Base-by-base conservation (phyloP, 2,888 invertebrate genomes). In the Perizoma affinitatum region DNA sequence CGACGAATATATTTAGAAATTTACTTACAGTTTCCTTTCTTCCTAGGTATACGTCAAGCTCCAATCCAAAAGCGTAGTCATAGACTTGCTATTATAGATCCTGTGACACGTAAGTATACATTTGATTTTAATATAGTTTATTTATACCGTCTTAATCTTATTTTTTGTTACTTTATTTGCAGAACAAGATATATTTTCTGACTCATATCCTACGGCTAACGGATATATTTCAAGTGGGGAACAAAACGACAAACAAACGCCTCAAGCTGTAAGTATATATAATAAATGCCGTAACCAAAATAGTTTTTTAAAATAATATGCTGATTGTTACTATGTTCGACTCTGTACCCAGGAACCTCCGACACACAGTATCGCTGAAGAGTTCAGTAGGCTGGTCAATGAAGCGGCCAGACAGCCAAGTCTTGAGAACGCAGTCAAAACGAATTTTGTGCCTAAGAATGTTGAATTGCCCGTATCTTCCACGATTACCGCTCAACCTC, bases 181-280 rank as follows among this genome's bases (percentile, higher is more conserved):
- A 92, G 91, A 91, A 64, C 91, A 93, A 86, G 93, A 93, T 66
- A 88, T 94, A 59, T 87, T 93, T 54, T 85, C 86, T 41, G 92
- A 93, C 67, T 80, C 87, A 68, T 86, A 84, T 74, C 76, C 84
- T 69, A 87, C 67, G 51, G 64, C 59, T 50, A 67, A 84, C 72
- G 91, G 91, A 71, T 87, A 80, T 79, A 82, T 84, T 72, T 72
- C 85, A 68, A 87, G 85, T 75, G 88, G 86, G 63, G 93, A 93
- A 66, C 82, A 88, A 51, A 93, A 85, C 72, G 93, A 93, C 73
- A 86, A 93, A 67, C 93, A 93, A 74, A 93, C 92, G 42, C 92
- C 93, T 51, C 93, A 93, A 74, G 87, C 91, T 70, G 91, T 89
- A 83, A 83, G 88, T 86, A 73, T 49, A 43, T n/a, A 43, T 38